Conservation (phyloP, 1,140 invertebrate species). For the Panagrolaimus sp. region DNA sequence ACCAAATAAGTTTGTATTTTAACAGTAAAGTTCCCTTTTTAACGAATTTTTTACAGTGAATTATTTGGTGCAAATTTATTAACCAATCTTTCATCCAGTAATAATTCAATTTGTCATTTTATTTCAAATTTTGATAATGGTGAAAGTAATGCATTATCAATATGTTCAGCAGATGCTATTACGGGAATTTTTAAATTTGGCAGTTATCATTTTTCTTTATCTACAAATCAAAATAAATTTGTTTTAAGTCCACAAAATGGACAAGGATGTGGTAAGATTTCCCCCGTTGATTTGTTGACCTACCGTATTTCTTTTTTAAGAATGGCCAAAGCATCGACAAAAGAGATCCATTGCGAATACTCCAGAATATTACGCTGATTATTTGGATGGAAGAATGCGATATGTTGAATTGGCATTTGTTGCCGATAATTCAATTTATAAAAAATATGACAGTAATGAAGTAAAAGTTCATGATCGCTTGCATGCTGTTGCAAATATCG, state of each 20-base stretch:
- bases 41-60: not conserved
- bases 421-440: constrained; percentile 54
- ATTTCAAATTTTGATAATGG: not conserved
- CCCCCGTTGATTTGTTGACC: not conserved
- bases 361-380: constrained; percentile 51
- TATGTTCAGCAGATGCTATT: constrained; percentile 7
- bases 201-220: not conserved
- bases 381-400: constrained; percentile 47
- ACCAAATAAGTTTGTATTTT: constrained; percentile 11
- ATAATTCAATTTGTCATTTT: constrained; percentile 13
- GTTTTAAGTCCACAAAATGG: constrained; percentile 25
- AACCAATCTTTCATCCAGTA: constrained; percentile 14
- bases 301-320: not conserved
- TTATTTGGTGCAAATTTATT: constrained; percentile 4
- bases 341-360: not conserved
- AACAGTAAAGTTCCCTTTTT: not conserved
- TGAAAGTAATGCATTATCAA: constrained; percentile 13
- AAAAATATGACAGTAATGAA: constrained; percentile 54
- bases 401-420: constrained; percentile 54
- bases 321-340: not conserved
- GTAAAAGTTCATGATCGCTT: constrained; percentile 46
- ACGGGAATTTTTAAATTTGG: constrained; percentile 14
- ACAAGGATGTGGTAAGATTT: constrained; percentile 20
- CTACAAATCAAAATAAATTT: constrained; percentile 17
- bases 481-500: constrained; percentile 49